Evolutionary conservation across 2,113 vertebrate species (phyloP).

Genomic region (Pyxicephalus adspersus): DNA sequence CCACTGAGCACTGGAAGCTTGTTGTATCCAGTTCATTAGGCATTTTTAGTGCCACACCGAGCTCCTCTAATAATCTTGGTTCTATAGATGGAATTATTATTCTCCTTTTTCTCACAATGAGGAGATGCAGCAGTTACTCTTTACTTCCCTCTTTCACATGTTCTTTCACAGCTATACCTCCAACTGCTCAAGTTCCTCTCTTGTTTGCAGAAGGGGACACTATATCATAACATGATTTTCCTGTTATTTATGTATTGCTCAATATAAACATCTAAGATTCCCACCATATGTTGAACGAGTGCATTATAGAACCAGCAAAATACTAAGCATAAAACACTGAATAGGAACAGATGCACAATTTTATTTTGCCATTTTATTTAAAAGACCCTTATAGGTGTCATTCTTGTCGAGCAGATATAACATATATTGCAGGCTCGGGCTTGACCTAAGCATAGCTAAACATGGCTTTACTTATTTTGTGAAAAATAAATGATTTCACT

Average conservation of each 20-base stretch:
- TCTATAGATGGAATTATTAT: neutral
- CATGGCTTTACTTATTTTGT: no score
- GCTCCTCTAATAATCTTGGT: neutral
- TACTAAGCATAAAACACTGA: neutral
- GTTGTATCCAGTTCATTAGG: conserved; percentile 24
- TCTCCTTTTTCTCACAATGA: neutral
- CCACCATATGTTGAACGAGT: neutral
- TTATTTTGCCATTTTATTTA: no score
- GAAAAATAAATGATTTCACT: no score
- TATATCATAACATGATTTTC: conserved; percentile 15
- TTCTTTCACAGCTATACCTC: conserved; percentile 7
- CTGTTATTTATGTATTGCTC: conserved; percentile 12
- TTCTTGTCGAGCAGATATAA: no score
- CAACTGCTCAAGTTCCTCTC: conserved; percentile 3
- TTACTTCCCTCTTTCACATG: conserved; percentile 30
- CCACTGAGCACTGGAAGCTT: conserved; percentile 33
- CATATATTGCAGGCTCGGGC: no score
- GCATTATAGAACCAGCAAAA: neutral
- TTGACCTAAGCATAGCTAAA: no score
- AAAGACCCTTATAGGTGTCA: no score
- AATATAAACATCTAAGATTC: neutral
- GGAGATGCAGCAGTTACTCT: neutral
- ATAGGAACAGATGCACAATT: neutral
- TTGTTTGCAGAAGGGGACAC: conserved; percentile 7
- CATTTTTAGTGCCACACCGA: neutral